phyloP scores from a whole-genome alignment of 2,888 invertebrate species.

The Pristionchus fissidentatus region DNA sequence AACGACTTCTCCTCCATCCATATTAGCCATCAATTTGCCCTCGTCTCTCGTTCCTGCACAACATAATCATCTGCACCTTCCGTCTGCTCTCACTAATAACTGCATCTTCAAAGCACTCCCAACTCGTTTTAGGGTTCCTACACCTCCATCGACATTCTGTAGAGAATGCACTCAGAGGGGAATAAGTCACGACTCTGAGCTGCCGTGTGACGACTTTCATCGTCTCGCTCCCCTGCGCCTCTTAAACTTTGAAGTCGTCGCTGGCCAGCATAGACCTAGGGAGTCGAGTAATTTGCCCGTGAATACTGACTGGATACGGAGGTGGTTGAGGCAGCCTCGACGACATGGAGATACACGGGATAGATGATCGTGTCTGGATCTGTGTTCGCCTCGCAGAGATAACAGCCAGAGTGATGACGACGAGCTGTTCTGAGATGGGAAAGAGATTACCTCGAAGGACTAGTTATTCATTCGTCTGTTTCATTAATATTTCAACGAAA shows the following conservation, averaged over 20 bases:
- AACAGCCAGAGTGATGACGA: constrained; percentile 69
- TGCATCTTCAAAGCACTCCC: too few relatives aligned
- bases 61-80: not conserved
- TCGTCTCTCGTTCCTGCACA: constrained; percentile 21
- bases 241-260: too few relatives aligned
- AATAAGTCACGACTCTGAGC: too few relatives aligned
- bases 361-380: constrained; percentile 69
- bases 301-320: constrained; percentile 49
- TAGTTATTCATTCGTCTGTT: not conserved
- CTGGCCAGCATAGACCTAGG: not conserved
- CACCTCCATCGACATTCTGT: too few relatives aligned
- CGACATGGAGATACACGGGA: constrained; percentile 71
- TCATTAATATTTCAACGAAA: too few relatives aligned
- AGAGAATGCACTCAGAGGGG: not conserved
- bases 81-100: not conserved
- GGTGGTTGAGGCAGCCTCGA: not conserved
- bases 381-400: constrained; percentile 73
- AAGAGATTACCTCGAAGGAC: not conserved
- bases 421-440: constrained; percentile 64
- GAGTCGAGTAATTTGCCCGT: constrained; percentile 34
- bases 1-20: constrained; percentile 68
- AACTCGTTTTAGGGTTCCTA: too few relatives aligned
- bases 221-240: too few relatives aligned
- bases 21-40: constrained; percentile 62
- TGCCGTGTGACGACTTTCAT: constrained; percentile 32